Evolutionary conservation across 64 coral and sea anemone species (phyloP).

Genomic region (Actinia tenebrosa): DNA sequence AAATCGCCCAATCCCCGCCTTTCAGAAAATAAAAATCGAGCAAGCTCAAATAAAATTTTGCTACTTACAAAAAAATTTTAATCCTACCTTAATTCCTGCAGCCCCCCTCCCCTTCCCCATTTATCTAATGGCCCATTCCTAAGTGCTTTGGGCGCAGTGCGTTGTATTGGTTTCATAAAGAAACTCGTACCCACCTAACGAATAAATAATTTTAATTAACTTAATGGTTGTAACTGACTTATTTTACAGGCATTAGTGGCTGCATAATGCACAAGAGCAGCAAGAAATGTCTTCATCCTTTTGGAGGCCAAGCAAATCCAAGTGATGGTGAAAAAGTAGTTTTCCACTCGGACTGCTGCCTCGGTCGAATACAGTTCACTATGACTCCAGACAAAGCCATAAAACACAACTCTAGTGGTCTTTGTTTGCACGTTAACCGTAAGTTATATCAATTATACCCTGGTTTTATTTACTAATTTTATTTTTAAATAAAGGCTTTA

Average conservation of each 20-base stretch:
- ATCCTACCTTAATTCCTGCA: no score
- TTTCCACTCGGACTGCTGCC: conserved; percentile 9
- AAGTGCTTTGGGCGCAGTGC: no score
- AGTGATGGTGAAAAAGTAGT: neutral
- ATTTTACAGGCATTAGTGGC: neutral
- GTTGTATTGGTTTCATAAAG: no score
- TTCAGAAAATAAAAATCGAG: no score
- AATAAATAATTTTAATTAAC: neutral
- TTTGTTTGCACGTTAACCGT: conserved; percentile 3
- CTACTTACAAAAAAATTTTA: no score
- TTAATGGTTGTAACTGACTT: neutral
- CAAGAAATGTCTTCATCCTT: conserved; percentile 14
- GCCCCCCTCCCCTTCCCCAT: no score
- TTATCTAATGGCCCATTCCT: no score
- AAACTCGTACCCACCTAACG: neutral
- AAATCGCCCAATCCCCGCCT: no score
- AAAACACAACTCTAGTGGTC: neutral
- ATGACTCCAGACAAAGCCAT: neutral
- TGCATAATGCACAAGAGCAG: neutral
- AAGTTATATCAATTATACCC: neutral
- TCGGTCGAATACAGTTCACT: neutral
- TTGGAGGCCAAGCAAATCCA: neutral
- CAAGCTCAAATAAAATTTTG: no score
- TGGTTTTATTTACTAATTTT: no score
- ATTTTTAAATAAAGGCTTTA: no score